These are phyloP conservation scores for Nyctereutes procyonoides DNA, from an alignment of 2,113 vertebrate genomes.

Conservation along the genomic window DNA sequence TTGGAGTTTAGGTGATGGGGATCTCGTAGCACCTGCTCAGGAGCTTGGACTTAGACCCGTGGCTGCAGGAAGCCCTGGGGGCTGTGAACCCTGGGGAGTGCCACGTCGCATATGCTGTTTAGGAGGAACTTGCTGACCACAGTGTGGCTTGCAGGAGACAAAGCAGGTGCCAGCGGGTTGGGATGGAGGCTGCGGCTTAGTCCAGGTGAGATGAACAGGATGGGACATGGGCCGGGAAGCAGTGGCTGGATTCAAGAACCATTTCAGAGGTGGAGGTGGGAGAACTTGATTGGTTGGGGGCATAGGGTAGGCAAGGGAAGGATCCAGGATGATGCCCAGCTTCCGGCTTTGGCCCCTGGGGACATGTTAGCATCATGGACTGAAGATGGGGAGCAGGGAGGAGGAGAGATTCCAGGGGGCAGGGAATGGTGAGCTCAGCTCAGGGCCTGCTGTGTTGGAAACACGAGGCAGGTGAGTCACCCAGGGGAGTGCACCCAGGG, in stretches of 20 bases:
- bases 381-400: neutral
- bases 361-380: neutral
- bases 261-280: neutral
- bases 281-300: neutral
- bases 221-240: neutral
- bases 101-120: neutral
- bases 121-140: neutral
- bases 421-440: neutral
- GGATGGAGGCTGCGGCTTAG: neutral
- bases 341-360: neutral
- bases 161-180: neutral
- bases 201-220: neutral
- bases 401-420: neutral
- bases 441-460: neutral
- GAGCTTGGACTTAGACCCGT: neutral
- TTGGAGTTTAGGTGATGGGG: neutral
- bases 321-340: neutral
- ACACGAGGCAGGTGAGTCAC: no score
- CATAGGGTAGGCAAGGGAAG: no score
- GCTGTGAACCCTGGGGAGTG: neutral
- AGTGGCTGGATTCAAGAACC: neutral
- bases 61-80: neutral
- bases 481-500: no score
- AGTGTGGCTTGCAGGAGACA: neutral
- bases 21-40: neutral